Percentiles rank a stretch among this genome's conserved stretches.
phyloP scores from a whole-genome alignment of 2,113 vertebrate genomes.

The Camelus dromedarius region DNA sequence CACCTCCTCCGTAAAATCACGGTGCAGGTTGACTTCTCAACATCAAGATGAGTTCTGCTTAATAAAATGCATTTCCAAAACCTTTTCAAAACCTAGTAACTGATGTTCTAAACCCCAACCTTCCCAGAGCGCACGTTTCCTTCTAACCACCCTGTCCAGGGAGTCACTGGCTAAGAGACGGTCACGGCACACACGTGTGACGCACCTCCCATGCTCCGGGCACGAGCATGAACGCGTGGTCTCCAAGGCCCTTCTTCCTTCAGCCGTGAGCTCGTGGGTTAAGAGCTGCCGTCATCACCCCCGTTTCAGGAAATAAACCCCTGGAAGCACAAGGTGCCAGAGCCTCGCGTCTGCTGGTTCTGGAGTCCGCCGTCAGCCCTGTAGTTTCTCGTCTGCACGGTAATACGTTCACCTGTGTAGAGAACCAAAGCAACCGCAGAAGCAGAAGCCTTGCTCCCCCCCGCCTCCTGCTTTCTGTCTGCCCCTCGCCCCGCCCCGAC shows the following conservation, averaged over 20 bases:
- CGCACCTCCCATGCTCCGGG: rapidly evolving
- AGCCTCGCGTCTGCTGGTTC: neutral
- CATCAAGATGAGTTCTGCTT: neutral
- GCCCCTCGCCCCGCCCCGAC: neutral
- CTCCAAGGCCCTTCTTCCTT: neutral
- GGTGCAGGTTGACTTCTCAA: neutral
- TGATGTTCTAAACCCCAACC: neutral
- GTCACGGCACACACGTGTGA: neutral
- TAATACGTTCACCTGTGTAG: neutral
- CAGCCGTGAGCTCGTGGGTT: neutral
- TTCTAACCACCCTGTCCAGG: neutral
- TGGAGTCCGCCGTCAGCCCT: neutral
- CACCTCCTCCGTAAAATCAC: neutral
- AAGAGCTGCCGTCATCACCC: neutral
- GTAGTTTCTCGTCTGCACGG: neutral
- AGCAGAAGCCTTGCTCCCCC: neutral
- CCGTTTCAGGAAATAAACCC: neutral
- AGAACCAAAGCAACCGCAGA: neutral
- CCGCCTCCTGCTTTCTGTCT: neutral
- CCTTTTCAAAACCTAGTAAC: neutral
- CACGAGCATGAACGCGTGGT: no score
- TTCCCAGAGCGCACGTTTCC: neutral
- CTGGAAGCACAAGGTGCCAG: neutral
- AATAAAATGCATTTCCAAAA: neutral
- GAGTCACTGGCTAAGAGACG: neutral